A percentile compares a stretch with the other conserved stretches of the same genome.
Evolutionary conservation across 2,888 invertebrate species (phyloP).

Genomic region (Amphipoea oculea): DNA sequence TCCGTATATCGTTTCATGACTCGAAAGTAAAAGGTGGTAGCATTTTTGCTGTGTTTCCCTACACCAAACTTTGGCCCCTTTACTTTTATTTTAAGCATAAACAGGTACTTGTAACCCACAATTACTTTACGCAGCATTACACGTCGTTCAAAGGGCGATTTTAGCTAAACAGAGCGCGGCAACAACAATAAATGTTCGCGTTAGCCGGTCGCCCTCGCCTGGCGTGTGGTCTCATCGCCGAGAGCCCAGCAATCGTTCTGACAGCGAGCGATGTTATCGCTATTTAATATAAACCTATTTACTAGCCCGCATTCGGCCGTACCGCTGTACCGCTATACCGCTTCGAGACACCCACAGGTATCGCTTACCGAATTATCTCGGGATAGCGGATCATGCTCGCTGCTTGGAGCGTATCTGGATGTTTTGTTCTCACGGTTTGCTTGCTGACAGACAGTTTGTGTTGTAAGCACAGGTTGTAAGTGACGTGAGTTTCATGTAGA

Average conservation of each 20-base stretch:
- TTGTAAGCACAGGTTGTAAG: neutral
- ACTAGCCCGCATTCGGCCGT: slow-evolving; percentile 66
- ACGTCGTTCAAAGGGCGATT: slow-evolving; percentile 59
- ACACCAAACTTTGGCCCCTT: slow-evolving; percentile 27
- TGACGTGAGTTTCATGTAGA: slow-evolving; percentile 17
- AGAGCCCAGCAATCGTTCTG: slow-evolving; percentile 79
- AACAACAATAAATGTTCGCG: slow-evolving; percentile 66
- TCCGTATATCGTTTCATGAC: slow-evolving; percentile 22
- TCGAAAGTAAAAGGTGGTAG: neutral
- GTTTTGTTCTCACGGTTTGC: slow-evolving; percentile 57
- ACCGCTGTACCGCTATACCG: slow-evolving; percentile 45
- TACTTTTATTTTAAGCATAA: slow-evolving; percentile 47
- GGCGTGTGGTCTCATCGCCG: slow-evolving; percentile 83
- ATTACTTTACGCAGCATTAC: slow-evolving; percentile 64
- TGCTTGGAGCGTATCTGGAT: slow-evolving; percentile 40
- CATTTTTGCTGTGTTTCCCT: slow-evolving; percentile 23
- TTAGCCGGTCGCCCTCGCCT: slow-evolving; percentile 64
- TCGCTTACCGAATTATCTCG: slow-evolving; percentile 62
- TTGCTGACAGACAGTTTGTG: slow-evolving; percentile 20
- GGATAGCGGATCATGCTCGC: slow-evolving; percentile 48
- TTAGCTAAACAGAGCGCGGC: slow-evolving; percentile 51
- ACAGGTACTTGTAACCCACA: slow-evolving; percentile 58
- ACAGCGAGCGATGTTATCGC: slow-evolving; percentile 83
- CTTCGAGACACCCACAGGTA: slow-evolving; percentile 59
- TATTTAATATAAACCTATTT: slow-evolving; percentile 80